Percentiles rank a stretch among this genome's conserved stretches.
Evolutionary conservation across 2,888 invertebrate species (phyloP).

Genomic region (Cephus rjabovi): DNA sequence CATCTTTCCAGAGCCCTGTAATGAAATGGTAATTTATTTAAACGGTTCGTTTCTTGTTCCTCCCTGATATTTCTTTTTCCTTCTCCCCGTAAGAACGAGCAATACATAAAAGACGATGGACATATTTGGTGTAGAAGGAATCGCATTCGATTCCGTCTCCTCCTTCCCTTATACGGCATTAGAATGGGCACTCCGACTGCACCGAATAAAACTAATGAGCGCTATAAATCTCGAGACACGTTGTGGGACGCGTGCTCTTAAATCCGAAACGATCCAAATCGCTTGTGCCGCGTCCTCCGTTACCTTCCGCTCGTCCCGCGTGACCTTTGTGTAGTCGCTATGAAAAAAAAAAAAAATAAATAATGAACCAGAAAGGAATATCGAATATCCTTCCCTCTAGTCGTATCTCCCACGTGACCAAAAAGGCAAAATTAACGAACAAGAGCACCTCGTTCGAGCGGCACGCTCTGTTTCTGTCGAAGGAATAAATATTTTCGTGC

Average conservation of each 20-base stretch:
- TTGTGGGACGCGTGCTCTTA: not conserved
- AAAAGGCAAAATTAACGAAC: not conserved
- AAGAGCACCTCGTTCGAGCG: not conserved
- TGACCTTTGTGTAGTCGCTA: not conserved
- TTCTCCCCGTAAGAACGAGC: not conserved
- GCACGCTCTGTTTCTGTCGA: not conserved
- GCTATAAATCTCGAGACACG: constrained; percentile 28
- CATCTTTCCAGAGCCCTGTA: not conserved
- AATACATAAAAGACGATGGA: constrained; percentile 1
- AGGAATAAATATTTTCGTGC: not conserved
- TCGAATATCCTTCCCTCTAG: not conserved
- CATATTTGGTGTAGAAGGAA: constrained; percentile 13
- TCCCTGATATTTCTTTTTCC: not conserved
- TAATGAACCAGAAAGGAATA: not conserved
- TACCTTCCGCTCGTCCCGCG: not conserved
- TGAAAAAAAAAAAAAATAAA: not conserved
- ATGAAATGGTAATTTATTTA: constrained; percentile 18
- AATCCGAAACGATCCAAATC: not conserved
- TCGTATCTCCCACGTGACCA: not conserved
- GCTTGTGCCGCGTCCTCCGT: not conserved
- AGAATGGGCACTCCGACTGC: constrained; percentile 24
- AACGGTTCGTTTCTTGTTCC: constrained; percentile 6
- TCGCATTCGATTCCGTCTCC: constrained; percentile 10
- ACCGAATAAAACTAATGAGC: constrained; percentile 34
- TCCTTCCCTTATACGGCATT: constrained; percentile 30